Conservation (phyloP, 2,888 invertebrate species). For the Tineola bisselliella region DNA sequence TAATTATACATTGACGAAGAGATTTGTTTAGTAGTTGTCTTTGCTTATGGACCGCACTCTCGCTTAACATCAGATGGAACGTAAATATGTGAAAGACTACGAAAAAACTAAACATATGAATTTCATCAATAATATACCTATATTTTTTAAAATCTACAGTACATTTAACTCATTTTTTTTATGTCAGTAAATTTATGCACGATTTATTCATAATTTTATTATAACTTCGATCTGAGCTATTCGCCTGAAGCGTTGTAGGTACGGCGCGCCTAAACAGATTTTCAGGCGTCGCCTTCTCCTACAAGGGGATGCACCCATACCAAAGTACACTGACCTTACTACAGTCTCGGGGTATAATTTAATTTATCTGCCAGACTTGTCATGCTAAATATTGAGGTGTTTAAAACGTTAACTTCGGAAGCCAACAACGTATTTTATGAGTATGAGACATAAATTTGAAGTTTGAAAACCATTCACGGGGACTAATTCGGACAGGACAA, state of each 20-base stretch:
- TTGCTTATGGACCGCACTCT: no score
- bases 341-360: neutral
- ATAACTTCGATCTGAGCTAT: neutral
- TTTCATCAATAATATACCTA: no score
- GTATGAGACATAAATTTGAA: no score
- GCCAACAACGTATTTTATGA: neutral
- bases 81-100: no score
- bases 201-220: neutral
- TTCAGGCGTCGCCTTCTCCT: neutral
- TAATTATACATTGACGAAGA: neutral
- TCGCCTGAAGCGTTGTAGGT: neutral
- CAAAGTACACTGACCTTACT: constrained; percentile 6
- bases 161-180: neutral
- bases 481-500: no score
- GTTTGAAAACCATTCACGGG: no score
- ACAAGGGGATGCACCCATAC: neutral
- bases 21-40: no score
- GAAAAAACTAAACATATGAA: no score
- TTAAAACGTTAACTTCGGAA: neutral
- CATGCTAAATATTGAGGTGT: neutral
- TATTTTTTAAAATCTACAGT: no score
- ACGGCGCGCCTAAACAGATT: constrained; percentile 12
- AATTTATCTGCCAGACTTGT: neutral
- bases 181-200: neutral
- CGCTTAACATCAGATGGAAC: no score